phyloP scores from a whole-genome alignment of 2,113 vertebrate genomes.

The Ceyx cyanopectus region DNA sequence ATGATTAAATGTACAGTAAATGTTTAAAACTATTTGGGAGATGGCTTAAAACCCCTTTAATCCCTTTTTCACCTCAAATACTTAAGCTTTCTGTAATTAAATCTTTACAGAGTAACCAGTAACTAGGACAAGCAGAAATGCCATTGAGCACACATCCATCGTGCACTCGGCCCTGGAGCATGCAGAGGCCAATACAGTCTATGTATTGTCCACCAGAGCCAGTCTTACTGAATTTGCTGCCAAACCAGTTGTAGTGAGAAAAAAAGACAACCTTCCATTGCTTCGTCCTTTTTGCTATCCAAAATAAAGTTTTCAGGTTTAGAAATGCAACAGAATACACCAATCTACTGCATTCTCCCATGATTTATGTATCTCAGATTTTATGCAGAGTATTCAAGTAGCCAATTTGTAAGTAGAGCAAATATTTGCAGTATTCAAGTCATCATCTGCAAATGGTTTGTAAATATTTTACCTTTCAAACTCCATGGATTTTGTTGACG shows the following conservation, averaged over 20 bases:
- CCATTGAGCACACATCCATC: background rate
- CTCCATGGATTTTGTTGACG: background rate
- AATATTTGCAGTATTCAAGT: conserved; percentile 49
- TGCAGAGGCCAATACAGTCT: background rate
- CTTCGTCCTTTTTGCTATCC: background rate
- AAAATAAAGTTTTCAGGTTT: background rate
- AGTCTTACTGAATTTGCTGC: background rate
- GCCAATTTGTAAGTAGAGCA: background rate
- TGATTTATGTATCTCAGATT: background rate
- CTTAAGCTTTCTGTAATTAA: background rate
- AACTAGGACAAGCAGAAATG: background rate
- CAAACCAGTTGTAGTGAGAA: background rate
- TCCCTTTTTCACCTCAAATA: background rate
- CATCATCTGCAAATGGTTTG: background rate
- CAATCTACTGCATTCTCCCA: background rate
- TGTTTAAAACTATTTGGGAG: background rate
- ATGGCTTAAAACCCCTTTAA: background rate
- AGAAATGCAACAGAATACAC: background rate
- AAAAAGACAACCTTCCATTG: background rate
- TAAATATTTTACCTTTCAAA: conserved; percentile 36
- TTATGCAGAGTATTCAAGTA: background rate
- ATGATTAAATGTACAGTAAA: background rate
- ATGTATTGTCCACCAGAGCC: background rate
- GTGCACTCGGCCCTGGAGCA: background rate
- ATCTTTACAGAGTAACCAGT: background rate